Conservation (phyloP, 2,113 vertebrate genomes). For the Manacus vitellinus region DNA sequence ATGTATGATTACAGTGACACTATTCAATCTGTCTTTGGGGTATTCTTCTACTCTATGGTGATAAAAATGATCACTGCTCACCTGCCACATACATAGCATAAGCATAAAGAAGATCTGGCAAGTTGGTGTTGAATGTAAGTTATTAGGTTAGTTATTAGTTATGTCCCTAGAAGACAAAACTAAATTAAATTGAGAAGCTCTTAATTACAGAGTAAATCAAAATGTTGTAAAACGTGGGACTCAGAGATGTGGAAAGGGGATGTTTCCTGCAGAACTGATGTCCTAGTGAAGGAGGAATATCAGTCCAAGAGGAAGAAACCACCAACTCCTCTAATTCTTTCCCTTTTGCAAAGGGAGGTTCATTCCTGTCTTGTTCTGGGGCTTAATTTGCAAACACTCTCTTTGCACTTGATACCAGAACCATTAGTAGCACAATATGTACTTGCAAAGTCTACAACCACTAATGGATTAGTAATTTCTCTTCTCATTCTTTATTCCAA, state of each 20-base stretch:
- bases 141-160: neutral
- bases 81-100: neutral
- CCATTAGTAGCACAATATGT: neutral
- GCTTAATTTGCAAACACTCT: neutral
- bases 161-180: neutral
- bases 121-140: neutral
- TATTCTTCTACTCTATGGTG: neutral
- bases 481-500: neutral
- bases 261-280: neutral
- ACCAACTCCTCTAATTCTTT: neutral
- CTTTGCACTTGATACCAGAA: neutral
- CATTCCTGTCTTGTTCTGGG: neutral
- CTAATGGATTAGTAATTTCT: neutral
- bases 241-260: neutral
- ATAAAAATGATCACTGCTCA: constrained; percentile 12
- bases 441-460: neutral
- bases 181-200: neutral
- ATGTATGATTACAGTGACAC: neutral
- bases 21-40: neutral
- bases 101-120: neutral
- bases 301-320: neutral
- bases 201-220: neutral
- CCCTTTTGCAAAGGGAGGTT: neutral
- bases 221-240: neutral
- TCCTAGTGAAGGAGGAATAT: neutral